Conservation (phyloP, 1,140 invertebrate species). For the Laodelphax striatellus region DNA sequence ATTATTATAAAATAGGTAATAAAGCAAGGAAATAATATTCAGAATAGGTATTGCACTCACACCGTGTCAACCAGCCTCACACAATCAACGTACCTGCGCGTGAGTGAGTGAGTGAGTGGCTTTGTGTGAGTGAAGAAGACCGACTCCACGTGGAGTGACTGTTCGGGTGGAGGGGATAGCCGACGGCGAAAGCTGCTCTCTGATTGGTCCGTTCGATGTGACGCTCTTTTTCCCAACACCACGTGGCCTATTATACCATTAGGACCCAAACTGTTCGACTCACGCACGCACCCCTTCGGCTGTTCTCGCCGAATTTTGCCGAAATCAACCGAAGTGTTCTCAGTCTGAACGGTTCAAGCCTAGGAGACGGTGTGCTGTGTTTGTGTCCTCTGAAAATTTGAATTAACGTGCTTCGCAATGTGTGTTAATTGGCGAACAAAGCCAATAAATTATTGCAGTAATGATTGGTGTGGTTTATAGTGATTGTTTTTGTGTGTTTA, state of each 20-base stretch:
- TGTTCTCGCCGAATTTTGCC: background rate
- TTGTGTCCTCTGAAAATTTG: background rate
- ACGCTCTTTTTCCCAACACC: constrained; percentile 13
- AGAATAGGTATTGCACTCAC: too few relatives aligned
- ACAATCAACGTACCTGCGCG: too few relatives aligned
- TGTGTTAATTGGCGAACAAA: background rate
- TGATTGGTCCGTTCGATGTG: constrained; percentile 10
- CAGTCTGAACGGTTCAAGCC: background rate
- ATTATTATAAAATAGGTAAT: too few relatives aligned
- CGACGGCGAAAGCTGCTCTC: background rate
- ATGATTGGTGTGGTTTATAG: background rate
- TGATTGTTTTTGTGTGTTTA: background rate
- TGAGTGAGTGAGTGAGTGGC: too few relatives aligned
- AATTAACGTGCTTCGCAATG: background rate
- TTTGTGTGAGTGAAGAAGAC: too few relatives aligned
- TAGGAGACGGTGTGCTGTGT: background rate
- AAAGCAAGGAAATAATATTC: too few relatives aligned
- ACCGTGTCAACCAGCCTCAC: too few relatives aligned
- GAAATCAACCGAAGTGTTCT: background rate
- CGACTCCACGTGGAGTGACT: constrained; percentile 11
- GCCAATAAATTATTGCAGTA: background rate
- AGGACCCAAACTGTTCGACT: constrained; percentile 1
- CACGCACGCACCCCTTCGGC: background rate
- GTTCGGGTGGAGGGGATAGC: background rate
- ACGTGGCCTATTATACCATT: constrained; percentile 15